Evolutionary conservation across 2,113 vertebrate genomes (phyloP).

Genomic region (Alethe diademata): DNA sequence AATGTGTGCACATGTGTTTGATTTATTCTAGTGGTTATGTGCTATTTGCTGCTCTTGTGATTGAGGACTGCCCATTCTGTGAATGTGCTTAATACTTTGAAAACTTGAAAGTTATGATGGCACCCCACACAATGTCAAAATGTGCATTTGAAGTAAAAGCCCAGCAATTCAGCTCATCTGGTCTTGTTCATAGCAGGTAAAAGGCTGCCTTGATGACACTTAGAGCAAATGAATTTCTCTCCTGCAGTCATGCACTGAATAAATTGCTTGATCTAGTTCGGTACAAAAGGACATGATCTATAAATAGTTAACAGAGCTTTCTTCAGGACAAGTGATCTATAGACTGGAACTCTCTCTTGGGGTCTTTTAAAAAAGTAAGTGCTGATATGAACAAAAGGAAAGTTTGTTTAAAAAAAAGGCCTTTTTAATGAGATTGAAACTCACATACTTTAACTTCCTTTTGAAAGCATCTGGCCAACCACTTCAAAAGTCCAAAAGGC

Average conservation of each 20-base stretch:
- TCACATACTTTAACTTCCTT: conserved; percentile 52
- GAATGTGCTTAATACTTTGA: conserved; percentile 48
- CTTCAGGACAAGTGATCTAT: conserved; percentile 55
- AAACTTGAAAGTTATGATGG: conserved; percentile 52
- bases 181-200: conserved; percentile 61
- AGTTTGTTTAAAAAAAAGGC: conserved; percentile 44
- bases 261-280: conserved; percentile 60
- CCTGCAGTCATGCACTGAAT: conserved; percentile 61
- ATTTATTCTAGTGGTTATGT: conserved; percentile 35
- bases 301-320: conserved; percentile 69
- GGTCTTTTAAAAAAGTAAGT: conserved; percentile 65
- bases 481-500: conserved; percentile 52
- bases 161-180: conserved; percentile 46
- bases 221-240: conserved; percentile 64
- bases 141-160: conserved; percentile 56
- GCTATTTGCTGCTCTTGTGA: conserved; percentile 8
- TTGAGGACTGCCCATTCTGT: conserved; percentile 32
- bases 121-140: conserved; percentile 41
- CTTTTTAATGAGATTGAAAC: conserved; percentile 65
- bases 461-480: conserved; percentile 51
- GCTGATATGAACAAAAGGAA: conserved; percentile 64
- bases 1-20: background rate
- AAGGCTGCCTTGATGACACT: conserved; percentile 65
- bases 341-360: conserved; percentile 55
- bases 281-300: conserved; percentile 62